These are phyloP conservation scores for Stegophylla sp. DNA, from an alignment of 2,888 invertebrate genomes.

Conservation along the genomic window DNA sequence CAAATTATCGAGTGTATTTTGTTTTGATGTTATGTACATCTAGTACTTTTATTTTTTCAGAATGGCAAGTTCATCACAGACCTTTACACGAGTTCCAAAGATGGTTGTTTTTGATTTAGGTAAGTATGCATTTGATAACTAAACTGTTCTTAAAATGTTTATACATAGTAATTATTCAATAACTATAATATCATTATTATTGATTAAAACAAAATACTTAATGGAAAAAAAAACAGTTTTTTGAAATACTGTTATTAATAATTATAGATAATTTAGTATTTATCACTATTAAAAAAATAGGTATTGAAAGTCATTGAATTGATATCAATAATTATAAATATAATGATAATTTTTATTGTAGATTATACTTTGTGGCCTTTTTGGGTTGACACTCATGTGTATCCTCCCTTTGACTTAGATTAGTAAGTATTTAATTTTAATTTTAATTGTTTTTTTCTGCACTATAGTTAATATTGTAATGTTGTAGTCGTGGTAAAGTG, in stretches of 20 bases:
- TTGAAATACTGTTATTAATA: too few species aligned
- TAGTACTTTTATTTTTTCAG: too few species aligned
- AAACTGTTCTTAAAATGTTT: too few species aligned
- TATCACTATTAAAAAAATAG: too few species aligned
- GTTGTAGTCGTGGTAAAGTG: constrained; percentile 65
- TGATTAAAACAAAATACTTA: too few species aligned
- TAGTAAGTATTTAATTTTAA: constrained; percentile 62
- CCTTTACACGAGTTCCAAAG: constrained; percentile 30
- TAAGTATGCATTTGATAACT: background rate
- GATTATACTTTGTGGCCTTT: constrained; percentile 79
- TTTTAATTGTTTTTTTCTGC: constrained; percentile 35
- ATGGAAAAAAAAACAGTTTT: too few species aligned
- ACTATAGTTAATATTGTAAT: constrained; percentile 31
- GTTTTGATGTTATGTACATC: too few species aligned
- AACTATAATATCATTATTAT: too few species aligned
- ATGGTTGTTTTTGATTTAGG: constrained; percentile 60
- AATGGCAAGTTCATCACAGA: background rate
- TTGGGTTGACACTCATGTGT: constrained; percentile 77
- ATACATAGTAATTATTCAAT: too few species aligned
- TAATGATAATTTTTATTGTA: constrained; percentile 62
- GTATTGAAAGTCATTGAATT: background rate
- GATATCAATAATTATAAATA: constrained; percentile 9
- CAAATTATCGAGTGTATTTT: too few species aligned
- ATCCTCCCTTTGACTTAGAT: constrained; percentile 70
- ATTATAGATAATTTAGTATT: too few species aligned